A percentile compares a stretch with the other conserved stretches of the same genome.
Conservation (phyloP, 2,888 invertebrate species). For the Phorcus lineatus region DNA sequence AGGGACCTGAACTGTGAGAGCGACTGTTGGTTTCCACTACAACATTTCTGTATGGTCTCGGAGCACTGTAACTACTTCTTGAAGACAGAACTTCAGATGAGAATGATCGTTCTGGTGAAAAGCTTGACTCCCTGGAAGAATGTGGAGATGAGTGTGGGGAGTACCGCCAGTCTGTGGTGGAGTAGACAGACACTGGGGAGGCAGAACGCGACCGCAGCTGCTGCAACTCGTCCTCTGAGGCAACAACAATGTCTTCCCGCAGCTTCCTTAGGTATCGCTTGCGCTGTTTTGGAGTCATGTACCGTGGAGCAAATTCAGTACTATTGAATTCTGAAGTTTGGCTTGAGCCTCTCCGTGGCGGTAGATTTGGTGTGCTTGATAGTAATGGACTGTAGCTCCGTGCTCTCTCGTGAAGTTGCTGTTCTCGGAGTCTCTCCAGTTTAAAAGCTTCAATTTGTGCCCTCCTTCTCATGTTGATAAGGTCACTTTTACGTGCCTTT, state of each 20-base stretch:
- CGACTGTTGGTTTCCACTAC: neutral
- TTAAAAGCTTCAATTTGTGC: slow-evolving; percentile 71
- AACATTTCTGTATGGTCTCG: neutral
- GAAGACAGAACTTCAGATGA: slow-evolving; percentile 18
- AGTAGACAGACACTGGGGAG: slow-evolving; percentile 29
- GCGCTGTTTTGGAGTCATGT: slow-evolving; percentile 68
- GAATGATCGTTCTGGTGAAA: slow-evolving; percentile 26
- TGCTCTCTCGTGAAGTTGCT: slow-evolving; percentile 54
- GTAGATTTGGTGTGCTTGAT: slow-evolving; percentile 34
- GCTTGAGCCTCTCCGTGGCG: slow-evolving; percentile 42
- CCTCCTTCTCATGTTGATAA: slow-evolving; percentile 54
- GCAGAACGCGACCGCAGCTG: slow-evolving; percentile 33
- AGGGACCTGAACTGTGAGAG: slow-evolving; percentile 20
- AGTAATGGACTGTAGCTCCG: slow-evolving; percentile 44
- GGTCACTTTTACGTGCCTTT: slow-evolving; percentile 52
- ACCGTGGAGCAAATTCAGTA: slow-evolving; percentile 34
- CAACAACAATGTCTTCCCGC: slow-evolving; percentile 61
- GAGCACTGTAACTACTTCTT: slow-evolving; percentile 24
- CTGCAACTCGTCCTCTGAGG: slow-evolving; percentile 49
- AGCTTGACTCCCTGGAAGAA: slow-evolving; percentile 25
- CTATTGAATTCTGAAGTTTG: slow-evolving; percentile 31
- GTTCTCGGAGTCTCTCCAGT: slow-evolving; percentile 66
- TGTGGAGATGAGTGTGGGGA: neutral
- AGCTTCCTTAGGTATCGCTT: slow-evolving; percentile 61
- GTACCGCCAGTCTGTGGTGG: slow-evolving; percentile 13